Percentiles rank a stretch among this genome's conserved stretches.
These are phyloP conservation scores for Emberiza fucata DNA, from an alignment of 2,113 vertebrate genomes.

Conservation along the genomic window DNA sequence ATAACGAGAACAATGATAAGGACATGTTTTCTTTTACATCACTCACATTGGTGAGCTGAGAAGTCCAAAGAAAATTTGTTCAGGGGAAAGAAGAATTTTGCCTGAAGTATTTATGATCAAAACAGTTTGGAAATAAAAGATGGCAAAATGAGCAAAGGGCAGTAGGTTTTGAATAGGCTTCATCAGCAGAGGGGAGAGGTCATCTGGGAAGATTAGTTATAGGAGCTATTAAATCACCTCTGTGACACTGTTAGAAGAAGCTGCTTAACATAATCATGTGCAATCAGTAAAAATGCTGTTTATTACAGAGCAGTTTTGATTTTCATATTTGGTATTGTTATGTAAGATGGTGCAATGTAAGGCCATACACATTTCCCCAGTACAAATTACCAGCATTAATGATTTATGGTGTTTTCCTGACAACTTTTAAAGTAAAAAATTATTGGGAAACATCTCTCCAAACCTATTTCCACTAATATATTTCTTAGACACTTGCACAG, in stretches of 20 bases:
- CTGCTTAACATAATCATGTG: slow-evolving; percentile 94
- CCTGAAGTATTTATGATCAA: slow-evolving; percentile 84
- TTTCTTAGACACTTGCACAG: slow-evolving; percentile 24
- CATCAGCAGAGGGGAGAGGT: slow-evolving; percentile 95
- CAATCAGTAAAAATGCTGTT: slow-evolving; percentile 97
- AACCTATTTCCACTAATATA: slow-evolving; percentile 30
- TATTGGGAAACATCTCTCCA: slow-evolving; percentile 31
- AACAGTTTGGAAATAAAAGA: slow-evolving; percentile 76
- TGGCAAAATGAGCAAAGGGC: slow-evolving; percentile 82
- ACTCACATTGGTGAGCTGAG: slow-evolving; percentile 28
- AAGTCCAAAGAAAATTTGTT: slow-evolving; percentile 56
- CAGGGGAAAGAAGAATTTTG: slow-evolving; percentile 76
- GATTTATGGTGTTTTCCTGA: slow-evolving; percentile 57
- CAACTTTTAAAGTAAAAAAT: slow-evolving; percentile 64
- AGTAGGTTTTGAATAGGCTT: slow-evolving; percentile 92
- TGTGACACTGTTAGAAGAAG: slow-evolving; percentile 85
- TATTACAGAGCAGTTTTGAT: slow-evolving; percentile 85
- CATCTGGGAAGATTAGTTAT: slow-evolving; percentile 86
- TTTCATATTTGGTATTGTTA: slow-evolving; percentile 77
- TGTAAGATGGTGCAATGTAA: slow-evolving; percentile 60
- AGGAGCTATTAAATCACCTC: slow-evolving; percentile 87
- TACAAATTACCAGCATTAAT: slow-evolving; percentile 64
- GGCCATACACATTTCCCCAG: slow-evolving; percentile 58
- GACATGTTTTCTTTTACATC: slow-evolving; percentile 32
- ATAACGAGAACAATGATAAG: not conserved